phyloP scores from a whole-genome alignment of 2,113 vertebrate genomes.

The Mandrillus leucophaeus region DNA sequence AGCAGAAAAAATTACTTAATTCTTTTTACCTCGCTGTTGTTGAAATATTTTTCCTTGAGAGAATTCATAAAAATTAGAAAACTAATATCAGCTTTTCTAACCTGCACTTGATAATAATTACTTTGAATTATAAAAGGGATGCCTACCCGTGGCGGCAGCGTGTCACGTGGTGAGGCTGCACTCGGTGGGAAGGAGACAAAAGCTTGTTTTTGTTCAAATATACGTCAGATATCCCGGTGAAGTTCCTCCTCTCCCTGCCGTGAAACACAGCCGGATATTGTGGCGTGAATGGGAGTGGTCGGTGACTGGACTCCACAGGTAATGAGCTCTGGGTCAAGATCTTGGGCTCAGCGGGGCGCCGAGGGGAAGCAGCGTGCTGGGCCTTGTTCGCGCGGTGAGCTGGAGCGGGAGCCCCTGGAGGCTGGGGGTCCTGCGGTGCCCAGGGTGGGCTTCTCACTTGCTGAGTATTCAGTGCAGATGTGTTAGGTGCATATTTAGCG shows the following conservation, averaged over 20 bases:
- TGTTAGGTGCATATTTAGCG: neutral
- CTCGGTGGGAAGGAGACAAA: neutral
- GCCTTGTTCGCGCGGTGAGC: neutral
- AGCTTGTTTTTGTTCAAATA: neutral
- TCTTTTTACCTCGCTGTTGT: neutral
- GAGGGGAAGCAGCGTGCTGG: neutral
- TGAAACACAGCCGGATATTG: no score
- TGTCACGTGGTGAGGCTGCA: neutral
- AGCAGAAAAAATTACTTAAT: neutral
- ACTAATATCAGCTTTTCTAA: neutral
- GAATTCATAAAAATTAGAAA: neutral
- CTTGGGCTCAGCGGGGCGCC: no score
- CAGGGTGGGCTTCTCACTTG: neutral
- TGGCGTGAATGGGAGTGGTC: neutral
- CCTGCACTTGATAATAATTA: neutral
- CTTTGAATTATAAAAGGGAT: neutral
- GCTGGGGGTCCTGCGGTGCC: neutral
- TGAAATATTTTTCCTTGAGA: neutral
- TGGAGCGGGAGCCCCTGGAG: neutral
- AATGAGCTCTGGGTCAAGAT: no score
- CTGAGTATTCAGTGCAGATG: neutral
- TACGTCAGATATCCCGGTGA: neutral
- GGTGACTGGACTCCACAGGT: no score
- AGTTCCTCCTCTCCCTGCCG: neutral
- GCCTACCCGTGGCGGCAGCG: neutral